Percentiles rank a stretch among this genome's conserved stretches.
Conservation (phyloP, 2,888 invertebrate genomes). For the Hyppa rectilinea region DNA sequence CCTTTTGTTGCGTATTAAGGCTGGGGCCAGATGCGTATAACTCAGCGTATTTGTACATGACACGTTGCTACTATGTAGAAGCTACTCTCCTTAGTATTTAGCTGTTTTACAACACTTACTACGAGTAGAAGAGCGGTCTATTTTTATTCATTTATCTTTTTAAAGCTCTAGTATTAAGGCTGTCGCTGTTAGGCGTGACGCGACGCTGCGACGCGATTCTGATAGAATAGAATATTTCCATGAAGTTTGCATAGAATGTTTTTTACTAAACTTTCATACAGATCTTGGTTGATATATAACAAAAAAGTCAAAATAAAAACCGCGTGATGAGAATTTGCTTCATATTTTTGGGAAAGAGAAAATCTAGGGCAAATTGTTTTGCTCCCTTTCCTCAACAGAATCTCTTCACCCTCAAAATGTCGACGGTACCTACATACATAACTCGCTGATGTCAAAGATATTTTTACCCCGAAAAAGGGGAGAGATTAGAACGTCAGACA, state of each 20-base stretch:
- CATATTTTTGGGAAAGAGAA: background rate
- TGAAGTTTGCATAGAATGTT: no score
- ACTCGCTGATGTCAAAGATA: conserved; percentile 51
- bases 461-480: conserved; percentile 54
- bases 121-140: background rate
- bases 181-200: no score
- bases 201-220: no score
- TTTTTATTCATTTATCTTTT: background rate
- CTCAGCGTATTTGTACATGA: background rate
- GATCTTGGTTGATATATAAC: background rate
- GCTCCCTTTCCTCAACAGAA: conserved; percentile 7
- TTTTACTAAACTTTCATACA: no score
- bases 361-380: background rate
- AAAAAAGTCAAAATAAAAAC: background rate
- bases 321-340: background rate
- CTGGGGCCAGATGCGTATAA: background rate
- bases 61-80: no score
- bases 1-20: background rate
- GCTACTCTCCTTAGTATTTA: background rate
- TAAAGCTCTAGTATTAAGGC: background rate
- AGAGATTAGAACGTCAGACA: conserved; percentile 51
- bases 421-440: background rate
- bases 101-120: background rate
- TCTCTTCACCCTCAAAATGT: conserved; percentile 8
- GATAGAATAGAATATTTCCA: no score